Conservation (phyloP, 2,888 invertebrate species). For the Maniola hyperantus region DNA sequence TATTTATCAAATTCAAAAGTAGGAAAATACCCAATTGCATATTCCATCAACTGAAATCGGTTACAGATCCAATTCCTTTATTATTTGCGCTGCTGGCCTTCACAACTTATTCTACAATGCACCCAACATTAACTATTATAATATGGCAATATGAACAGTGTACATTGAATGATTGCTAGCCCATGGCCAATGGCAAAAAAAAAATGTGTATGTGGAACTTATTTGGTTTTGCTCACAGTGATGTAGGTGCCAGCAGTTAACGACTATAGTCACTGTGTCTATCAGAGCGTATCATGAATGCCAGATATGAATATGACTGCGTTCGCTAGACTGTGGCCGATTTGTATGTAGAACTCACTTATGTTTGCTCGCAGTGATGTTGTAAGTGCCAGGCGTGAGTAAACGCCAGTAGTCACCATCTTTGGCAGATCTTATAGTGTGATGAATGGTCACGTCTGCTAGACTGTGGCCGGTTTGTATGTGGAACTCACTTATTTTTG, state of each 20-base stretch:
- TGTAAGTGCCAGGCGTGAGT: conserved; percentile 93
- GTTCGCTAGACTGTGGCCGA: conserved; percentile 87
- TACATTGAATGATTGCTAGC: no score
- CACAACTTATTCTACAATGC: no score
- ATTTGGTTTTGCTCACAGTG: conserved; percentile 67
- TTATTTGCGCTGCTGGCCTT: no score
- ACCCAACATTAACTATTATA: no score
- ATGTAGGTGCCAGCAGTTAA: conserved; percentile 89
- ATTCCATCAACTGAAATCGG: no score
- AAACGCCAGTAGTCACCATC: conserved; percentile 97
- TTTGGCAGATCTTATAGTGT: conserved; percentile 85
- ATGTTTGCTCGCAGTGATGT: conserved; percentile 81
- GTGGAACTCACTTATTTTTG: conserved; percentile 17
- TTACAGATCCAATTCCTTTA: no score
- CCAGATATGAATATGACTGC: conserved; percentile 90
- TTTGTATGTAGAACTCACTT: conserved; percentile 70
- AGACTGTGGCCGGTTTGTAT: conserved; percentile 74
- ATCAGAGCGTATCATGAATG: conserved; percentile 88
- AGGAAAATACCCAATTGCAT: no score
- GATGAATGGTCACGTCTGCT: conserved; percentile 87
- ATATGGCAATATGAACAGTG: no score
- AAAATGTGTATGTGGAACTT: conserved; percentile 85
- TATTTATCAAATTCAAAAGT: no score
- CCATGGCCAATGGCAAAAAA: no score
- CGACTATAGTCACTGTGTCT: conserved; percentile 96